These are phyloP conservation scores for Eufriesea mexicana DNA, from an alignment of 1,140 invertebrate species.

Conservation along the genomic window DNA sequence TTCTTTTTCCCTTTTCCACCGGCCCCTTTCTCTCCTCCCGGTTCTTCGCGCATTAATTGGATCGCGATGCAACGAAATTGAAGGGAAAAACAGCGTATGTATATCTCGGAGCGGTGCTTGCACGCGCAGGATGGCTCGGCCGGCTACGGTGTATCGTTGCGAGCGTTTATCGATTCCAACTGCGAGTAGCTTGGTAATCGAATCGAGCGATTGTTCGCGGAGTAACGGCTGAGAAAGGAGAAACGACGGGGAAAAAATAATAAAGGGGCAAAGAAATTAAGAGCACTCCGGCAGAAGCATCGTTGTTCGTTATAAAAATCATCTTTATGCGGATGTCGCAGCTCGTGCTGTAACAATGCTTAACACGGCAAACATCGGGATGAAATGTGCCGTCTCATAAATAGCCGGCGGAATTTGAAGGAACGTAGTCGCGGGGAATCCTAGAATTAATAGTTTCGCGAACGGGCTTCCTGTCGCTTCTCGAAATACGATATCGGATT, in stretches of 20 bases:
- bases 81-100: not conserved
- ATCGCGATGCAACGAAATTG: not conserved
- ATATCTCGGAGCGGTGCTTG: too few species aligned
- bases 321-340: not conserved
- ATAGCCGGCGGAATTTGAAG: not conserved
- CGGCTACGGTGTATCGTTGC: too few species aligned
- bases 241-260: too few species aligned
- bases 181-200: not conserved
- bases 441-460: constrained; percentile 31
- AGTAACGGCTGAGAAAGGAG: not conserved
- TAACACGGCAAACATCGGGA: constrained; percentile 7
- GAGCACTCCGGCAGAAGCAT: not conserved
- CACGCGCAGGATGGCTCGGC: too few species aligned
- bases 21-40: not conserved
- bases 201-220: not conserved
- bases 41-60: not conserved
- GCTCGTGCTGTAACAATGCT: not conserved
- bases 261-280: not conserved
- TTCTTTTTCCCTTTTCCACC: not conserved
- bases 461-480: not conserved
- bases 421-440: not conserved
- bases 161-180: too few species aligned
- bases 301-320: not conserved
- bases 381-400: not conserved
- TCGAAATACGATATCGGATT: constrained; percentile 39